phyloP scores from a whole-genome alignment of 2,888 invertebrate genomes.

The Aphidius colemani region DNA sequence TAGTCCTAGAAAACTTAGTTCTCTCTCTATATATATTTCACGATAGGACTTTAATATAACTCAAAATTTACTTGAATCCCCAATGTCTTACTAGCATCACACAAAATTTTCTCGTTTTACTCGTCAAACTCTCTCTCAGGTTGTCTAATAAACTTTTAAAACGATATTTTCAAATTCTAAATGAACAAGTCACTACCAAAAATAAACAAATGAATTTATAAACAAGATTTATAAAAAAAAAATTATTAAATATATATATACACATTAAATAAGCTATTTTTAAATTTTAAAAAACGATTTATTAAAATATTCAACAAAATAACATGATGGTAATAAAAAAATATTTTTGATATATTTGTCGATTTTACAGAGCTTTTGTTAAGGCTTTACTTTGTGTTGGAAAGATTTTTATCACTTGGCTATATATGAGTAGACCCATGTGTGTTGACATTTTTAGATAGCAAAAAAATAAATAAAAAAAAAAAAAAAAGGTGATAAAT shows the following conservation, averaged over 20 bases:
- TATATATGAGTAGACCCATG: too few species aligned
- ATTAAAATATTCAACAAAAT: too few species aligned
- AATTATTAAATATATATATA: not conserved
- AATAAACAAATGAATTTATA: not conserved
- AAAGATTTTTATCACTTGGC: not conserved
- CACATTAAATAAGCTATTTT: too few species aligned
- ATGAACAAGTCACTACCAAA: not conserved
- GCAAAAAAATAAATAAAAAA: too few species aligned
- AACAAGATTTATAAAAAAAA: not conserved
- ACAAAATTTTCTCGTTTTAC: too few species aligned
- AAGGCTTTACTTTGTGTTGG: not conserved
- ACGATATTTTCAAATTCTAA: too few species aligned
- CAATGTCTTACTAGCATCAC: conserved; percentile 1
- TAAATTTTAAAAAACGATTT: too few species aligned
- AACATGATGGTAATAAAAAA: too few species aligned
- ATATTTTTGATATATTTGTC: too few species aligned
- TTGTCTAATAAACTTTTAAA: too few species aligned
- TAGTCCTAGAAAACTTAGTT: not conserved
- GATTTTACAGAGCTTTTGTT: conserved; percentile 7
- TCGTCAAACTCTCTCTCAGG: too few species aligned
- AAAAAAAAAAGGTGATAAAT: conserved; percentile 6
- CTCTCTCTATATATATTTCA: not conserved
- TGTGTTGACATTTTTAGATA: too few species aligned
- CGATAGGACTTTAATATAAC: conserved; percentile 17
- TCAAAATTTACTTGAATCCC: conserved; percentile 5